Percentiles rank a stretch among this genome's conserved stretches.
Evolutionary conservation across 2,797 vertebrate genomes (phyloP).

Genomic region (Balearica regulorum): DNA sequence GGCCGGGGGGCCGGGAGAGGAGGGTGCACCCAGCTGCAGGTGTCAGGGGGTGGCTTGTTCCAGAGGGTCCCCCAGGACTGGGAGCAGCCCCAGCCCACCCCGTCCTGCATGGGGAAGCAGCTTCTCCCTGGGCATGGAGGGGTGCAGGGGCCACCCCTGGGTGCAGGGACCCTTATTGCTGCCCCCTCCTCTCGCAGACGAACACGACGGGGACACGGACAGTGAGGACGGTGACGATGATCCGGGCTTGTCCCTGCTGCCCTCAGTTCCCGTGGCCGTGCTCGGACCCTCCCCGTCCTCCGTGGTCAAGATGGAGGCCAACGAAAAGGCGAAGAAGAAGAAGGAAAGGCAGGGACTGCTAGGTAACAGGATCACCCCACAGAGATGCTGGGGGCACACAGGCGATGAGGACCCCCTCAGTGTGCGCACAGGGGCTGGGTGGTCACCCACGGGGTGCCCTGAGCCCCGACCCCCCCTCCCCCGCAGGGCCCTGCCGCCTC

Average conservation of each 20-base stretch:
- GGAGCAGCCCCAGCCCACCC: neutral
- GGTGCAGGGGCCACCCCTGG: no score
- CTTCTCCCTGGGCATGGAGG: neutral
- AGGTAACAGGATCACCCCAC: conserved; percentile 69
- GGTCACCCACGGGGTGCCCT: neutral
- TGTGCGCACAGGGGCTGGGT: fast-evolving
- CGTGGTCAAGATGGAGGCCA: conserved; percentile 95
- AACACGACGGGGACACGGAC: conserved; percentile 84
- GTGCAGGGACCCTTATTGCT: neutral
- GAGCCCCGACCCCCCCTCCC: neutral
- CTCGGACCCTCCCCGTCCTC: conserved; percentile 91
- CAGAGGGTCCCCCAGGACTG: neutral
- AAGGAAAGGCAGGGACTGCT: conserved; percentile 91
- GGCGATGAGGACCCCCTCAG: fast-evolving
- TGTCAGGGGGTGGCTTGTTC: neutral
- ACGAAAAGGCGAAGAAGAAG: conserved; percentile 96
- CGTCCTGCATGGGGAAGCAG: no score
- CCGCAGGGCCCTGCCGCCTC: conserved; percentile 69
- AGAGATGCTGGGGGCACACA: fast-evolving
- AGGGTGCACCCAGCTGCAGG: neutral
- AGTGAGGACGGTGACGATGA: conserved; percentile 83
- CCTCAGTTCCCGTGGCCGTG: conserved; percentile 60
- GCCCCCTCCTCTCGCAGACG: conserved; percentile 64
- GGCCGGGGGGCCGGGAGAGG: no score
- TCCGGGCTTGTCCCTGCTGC: conserved; percentile 62